These are phyloP conservation scores for Yponomeuta cagnagella DNA, from an alignment of 2,888 invertebrate species.

Conservation along the genomic window DNA sequence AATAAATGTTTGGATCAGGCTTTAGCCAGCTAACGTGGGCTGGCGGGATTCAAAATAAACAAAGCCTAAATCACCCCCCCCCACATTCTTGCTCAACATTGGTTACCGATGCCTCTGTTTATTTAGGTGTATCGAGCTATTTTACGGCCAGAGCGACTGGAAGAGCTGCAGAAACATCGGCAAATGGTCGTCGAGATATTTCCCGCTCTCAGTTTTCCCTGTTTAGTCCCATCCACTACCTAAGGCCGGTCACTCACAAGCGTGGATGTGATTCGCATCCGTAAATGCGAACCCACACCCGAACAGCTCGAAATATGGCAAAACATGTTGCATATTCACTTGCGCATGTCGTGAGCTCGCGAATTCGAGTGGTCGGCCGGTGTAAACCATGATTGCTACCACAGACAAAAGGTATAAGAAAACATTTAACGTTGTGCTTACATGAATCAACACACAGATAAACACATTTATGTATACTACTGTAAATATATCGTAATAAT, in stretches of 20 bases:
- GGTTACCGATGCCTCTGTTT: slow-evolving; percentile 29
- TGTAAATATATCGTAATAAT: slow-evolving; percentile 24
- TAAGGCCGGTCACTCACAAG: slow-evolving; percentile 44
- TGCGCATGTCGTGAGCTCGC: no score
- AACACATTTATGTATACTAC: slow-evolving; percentile 34
- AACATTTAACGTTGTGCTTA: slow-evolving; percentile 59
- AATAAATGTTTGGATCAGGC: slow-evolving; percentile 56
- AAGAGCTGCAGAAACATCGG: slow-evolving; percentile 2
- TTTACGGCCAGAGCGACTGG: neutral
- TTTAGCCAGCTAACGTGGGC: slow-evolving; percentile 42
- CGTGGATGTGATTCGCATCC: no score
- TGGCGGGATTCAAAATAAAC: slow-evolving; percentile 29
- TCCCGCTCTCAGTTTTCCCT: slow-evolving; percentile 39
- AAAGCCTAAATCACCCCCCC: slow-evolving; percentile 27
- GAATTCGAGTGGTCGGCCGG: no score
- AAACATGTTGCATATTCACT: no score
- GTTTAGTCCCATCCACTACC: slow-evolving; percentile 60
- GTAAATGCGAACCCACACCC: no score
- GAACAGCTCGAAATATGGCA: no score
- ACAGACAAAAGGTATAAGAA: slow-evolving; percentile 26
- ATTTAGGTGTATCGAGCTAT: slow-evolving; percentile 22
- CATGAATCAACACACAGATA: slow-evolving; percentile 55
- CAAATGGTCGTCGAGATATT: slow-evolving; percentile 17
- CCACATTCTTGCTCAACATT: slow-evolving; percentile 15
- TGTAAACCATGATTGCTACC: neutral